phyloP scores from a whole-genome alignment of 2,113 vertebrate species.

The Phylloscopus whistleri region DNA sequence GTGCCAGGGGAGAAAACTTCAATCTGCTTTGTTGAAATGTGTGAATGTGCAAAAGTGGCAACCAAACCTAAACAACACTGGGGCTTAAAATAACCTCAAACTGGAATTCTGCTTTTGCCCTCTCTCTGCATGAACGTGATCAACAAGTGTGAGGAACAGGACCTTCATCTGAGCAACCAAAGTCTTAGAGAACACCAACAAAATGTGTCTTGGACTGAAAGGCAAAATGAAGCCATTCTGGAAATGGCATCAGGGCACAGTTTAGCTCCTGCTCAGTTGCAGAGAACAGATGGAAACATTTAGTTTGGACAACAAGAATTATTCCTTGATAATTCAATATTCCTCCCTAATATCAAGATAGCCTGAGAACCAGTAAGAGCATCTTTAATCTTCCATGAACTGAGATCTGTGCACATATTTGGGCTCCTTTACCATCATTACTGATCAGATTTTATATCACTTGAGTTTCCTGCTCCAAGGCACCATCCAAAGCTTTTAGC shows the following conservation, averaged over 20 bases:
- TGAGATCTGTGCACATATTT: neutral
- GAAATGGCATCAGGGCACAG: neutral
- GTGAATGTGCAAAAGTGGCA: neutral
- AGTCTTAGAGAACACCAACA: neutral
- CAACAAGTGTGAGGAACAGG: neutral
- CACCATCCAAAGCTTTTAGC: neutral
- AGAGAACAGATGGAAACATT: neutral
- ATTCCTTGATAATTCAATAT: neutral
- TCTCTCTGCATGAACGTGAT: neutral
- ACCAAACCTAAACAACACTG: neutral
- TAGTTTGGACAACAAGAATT: neutral
- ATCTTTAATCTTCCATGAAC: neutral
- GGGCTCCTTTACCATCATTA: neutral
- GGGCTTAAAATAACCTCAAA: neutral
- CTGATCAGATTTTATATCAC: neutral
- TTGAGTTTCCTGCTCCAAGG: neutral
- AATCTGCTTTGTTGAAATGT: neutral
- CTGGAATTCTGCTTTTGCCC: neutral
- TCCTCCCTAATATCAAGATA: neutral
- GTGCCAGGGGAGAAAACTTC: neutral
- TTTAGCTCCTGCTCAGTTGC: neutral
- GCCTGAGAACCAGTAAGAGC: neutral
- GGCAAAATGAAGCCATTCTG: neutral
- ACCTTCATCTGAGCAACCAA: neutral
- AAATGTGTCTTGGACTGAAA: rapidly evolving